Evolutionary conservation across 2,888 invertebrate species (phyloP).

Genomic region (Minunthozetes semirufus): DNA sequence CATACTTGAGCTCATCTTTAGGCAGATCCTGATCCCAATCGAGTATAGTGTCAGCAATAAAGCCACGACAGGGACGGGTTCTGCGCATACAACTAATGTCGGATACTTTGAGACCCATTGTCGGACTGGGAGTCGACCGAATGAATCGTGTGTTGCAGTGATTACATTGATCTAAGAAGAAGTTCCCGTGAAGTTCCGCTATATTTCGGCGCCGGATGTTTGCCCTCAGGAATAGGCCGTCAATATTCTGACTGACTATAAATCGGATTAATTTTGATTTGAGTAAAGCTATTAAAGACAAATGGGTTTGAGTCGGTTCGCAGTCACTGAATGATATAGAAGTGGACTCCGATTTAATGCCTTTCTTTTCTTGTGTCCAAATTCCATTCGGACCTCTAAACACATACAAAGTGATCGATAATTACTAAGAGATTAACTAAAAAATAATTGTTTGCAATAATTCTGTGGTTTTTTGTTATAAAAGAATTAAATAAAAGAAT

Average conservation of each 20-base stretch:
- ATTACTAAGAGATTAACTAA: neutral
- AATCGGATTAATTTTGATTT: conserved; percentile 55
- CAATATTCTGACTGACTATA: conserved; percentile 94
- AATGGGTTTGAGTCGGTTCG: conserved; percentile 83
- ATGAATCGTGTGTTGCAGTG: conserved; percentile 74
- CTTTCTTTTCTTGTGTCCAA: conserved; percentile 89
- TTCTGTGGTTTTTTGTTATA: too few relatives aligned
- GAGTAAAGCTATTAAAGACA: conserved; percentile 71
- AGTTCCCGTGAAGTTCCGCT: conserved; percentile 94
- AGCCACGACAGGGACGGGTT: conserved; percentile 71
- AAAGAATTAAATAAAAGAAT: too few relatives aligned
- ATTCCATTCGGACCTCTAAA: conserved; percentile 77
- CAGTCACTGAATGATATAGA: conserved; percentile 52
- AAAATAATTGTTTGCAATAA: neutral
- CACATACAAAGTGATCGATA: too few relatives aligned
- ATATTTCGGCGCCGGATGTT: conserved; percentile 72
- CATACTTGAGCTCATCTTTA: conserved; percentile 70
- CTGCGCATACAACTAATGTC: conserved; percentile 61
- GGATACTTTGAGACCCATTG: conserved; percentile 69
- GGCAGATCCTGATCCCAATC: conserved; percentile 97
- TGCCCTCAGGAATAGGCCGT: conserved; percentile 88
- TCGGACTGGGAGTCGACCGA: conserved; percentile 60
- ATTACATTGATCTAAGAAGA: conserved; percentile 90
- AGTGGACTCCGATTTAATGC: conserved; percentile 63
- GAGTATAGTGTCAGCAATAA: conserved; percentile 77